phyloP scores from a whole-genome alignment of 2,797 vertebrate species.

The Pipistrellus kuhlii region DNA sequence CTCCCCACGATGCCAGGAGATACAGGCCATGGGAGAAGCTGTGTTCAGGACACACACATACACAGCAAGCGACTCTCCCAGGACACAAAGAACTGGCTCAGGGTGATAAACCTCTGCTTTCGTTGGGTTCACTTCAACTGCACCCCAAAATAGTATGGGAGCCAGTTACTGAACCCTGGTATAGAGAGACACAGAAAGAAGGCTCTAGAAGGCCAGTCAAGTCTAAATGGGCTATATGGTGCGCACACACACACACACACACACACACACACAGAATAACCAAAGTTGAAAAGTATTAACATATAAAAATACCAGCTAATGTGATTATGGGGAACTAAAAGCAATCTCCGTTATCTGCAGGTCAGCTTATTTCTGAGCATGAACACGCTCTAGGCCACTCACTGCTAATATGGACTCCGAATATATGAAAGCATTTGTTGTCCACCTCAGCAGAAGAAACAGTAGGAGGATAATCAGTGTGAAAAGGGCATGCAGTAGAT shows the following conservation, averaged over 20 bases:
- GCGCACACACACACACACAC: background rate
- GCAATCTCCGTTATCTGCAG: constrained; percentile 34
- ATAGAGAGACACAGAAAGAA: constrained; percentile 14
- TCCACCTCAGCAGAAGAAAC: constrained; percentile 40
- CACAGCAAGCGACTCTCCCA: background rate
- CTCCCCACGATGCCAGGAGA: background rate
- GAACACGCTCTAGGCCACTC: background rate
- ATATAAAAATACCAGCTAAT: constrained; percentile 58
- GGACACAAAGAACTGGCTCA: background rate
- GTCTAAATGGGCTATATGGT: background rate
- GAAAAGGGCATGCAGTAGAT: background rate
- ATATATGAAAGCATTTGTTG: constrained; percentile 56
- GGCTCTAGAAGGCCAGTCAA: background rate
- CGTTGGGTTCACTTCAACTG: background rate
- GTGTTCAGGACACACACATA: background rate
- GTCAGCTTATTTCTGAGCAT: constrained; percentile 30
- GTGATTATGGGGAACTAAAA: constrained; percentile 62
- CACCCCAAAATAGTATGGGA: background rate
- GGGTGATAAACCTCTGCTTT: background rate
- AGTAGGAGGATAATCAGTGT: constrained; percentile 54
- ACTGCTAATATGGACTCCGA: background rate
- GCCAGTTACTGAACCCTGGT: background rate
- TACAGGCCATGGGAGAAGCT: background rate
- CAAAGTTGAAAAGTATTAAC: constrained; percentile 60
- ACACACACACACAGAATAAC: background rate